Base-by-base conservation (phyloP, 2,888 invertebrate genomes). In the Unio pictorum region DNA sequence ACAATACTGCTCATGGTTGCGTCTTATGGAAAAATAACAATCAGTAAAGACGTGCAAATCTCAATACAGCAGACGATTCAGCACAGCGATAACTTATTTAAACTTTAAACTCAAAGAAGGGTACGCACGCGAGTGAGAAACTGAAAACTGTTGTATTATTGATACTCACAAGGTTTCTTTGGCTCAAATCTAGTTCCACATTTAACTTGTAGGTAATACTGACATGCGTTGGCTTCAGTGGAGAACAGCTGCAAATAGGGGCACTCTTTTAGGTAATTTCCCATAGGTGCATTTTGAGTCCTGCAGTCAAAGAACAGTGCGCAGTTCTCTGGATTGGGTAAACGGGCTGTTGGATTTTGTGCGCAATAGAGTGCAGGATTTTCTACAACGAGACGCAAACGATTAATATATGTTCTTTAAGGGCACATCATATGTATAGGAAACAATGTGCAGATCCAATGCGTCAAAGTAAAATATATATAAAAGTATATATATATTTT, bases 181-280 rank as follows among this genome's bases (percentile, higher is more conserved):
- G 81, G 81, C 64, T 80, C 81, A n/a, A 72, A 74, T 60, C 81
- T 68, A 17, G 64, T 59, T 34, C 76, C 79, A 73, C 82, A 82
- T 26, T 69, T 65, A 11, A 81, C 76, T 17, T 66, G 69, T n/a
- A 74, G 72, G 63, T 74, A 80, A n/a, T 71, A 71, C 66, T 77
- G 72, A 61, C 82, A 82, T 4, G 76, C 68, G 55, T 74, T 74
- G 56, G 77, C 77, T 8, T 60, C 68, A 8, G 69, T 74, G 26
- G 78, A 78, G 61, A 78, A 80, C n/a, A 82, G 72, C 55, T 80
- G 76, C 3, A 78, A 73, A 67, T 81, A 81, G 15, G 74, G 74
- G 67, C 81, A 81, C 66, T 81, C 81, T 62, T 78, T 69, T 6
- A 77, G 71, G 60, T 71, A 79, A 63, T 73, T 80, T 3, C 80